A percentile compares a stretch with the other conserved stretches of the same genome.
phyloP scores from a whole-genome alignment of 2,888 invertebrate species.

The Drosophila meridionalis region DNA sequence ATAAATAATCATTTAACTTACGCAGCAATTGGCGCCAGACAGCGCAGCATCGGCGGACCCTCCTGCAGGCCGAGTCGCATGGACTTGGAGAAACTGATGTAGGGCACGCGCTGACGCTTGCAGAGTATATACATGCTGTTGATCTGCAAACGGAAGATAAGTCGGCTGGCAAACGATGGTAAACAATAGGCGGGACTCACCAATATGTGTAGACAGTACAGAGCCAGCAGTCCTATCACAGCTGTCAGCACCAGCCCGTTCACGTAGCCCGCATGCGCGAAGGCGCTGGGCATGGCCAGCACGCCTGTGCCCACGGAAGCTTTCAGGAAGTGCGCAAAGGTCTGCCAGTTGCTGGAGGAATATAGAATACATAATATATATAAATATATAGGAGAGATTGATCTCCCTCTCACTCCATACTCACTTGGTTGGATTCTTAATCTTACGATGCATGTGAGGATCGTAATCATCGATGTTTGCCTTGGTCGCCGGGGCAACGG shows the following conservation, averaged over 20 bases:
- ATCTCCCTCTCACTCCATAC: slow-evolving; percentile 59
- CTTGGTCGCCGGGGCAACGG: slow-evolving; percentile 35
- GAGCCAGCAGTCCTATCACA: slow-evolving; percentile 94
- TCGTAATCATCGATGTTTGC: slow-evolving; percentile 87
- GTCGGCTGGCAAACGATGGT: too few relatives aligned
- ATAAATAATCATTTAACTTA: slow-evolving; percentile 58
- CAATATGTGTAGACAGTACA: slow-evolving; percentile 97
- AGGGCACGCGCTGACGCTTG: slow-evolving; percentile 89
- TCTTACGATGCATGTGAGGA: slow-evolving; percentile 91
- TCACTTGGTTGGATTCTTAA: slow-evolving; percentile 91
- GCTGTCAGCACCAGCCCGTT: slow-evolving; percentile 94
- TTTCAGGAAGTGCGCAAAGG: slow-evolving; percentile 96
- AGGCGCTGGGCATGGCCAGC: slow-evolving; percentile 95
- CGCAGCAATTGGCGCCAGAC: slow-evolving; percentile 87
- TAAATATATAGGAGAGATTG: neutral
- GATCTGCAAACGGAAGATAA: slow-evolving; percentile 61
- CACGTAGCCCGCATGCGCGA: slow-evolving; percentile 94
- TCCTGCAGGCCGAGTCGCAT: slow-evolving; percentile 91
- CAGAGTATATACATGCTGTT: slow-evolving; percentile 85
- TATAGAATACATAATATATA: neutral
- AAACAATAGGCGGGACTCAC: slow-evolving; percentile 85
- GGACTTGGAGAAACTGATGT: slow-evolving; percentile 93
- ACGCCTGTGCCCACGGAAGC: slow-evolving; percentile 98
- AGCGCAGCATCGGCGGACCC: slow-evolving; percentile 89
- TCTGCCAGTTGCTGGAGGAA: slow-evolving; percentile 92